Percentiles rank a stretch among this genome's conserved stretches.
These are phyloP conservation scores for Agrilus planipennis DNA, from an alignment of 1,140 invertebrate species.

Conservation along the genomic window DNA sequence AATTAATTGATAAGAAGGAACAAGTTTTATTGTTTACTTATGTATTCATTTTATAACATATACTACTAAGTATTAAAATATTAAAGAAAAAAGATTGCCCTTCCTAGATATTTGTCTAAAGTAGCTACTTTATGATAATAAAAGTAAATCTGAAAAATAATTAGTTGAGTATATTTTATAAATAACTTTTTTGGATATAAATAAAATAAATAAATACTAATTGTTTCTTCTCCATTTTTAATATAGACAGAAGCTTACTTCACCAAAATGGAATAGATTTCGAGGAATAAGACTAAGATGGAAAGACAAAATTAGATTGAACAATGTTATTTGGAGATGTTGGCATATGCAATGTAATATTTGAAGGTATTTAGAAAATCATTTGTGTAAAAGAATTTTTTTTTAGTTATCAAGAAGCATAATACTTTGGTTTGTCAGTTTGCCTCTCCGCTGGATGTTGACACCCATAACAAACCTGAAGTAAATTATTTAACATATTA, in stretches of 20 bases:
- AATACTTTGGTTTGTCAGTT: conserved; percentile 89
- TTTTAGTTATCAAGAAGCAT: conserved; percentile 85
- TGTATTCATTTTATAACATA: too few relatives aligned
- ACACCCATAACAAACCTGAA: conserved; percentile 91
- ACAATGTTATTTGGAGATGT: conserved; percentile 99
- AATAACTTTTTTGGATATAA: too few relatives aligned
- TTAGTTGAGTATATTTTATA: too few relatives aligned
- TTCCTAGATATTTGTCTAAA: too few relatives aligned
- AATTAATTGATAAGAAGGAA: too few relatives aligned
- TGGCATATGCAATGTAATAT: conserved; percentile 99
- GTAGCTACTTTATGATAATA: too few relatives aligned
- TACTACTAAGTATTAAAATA: too few relatives aligned
- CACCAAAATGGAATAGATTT: conserved; percentile 99
- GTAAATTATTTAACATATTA: conserved; percentile 42
- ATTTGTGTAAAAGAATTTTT: conserved; percentile 10
- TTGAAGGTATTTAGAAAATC: not conserved
- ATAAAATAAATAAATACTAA: not conserved
- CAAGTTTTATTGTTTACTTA: too few relatives aligned
- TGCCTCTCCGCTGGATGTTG: conserved; percentile 85
- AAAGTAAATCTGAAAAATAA: too few relatives aligned
- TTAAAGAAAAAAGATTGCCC: too few relatives aligned
- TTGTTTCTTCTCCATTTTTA: conserved; percentile 24
- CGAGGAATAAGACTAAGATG: conserved; percentile 92
- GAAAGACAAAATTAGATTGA: conserved; percentile 97
- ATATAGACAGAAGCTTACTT: conserved; percentile 92